phyloP scores from a whole-genome alignment of 2,113 vertebrate species.

The Cyrtonyx montezumae region DNA sequence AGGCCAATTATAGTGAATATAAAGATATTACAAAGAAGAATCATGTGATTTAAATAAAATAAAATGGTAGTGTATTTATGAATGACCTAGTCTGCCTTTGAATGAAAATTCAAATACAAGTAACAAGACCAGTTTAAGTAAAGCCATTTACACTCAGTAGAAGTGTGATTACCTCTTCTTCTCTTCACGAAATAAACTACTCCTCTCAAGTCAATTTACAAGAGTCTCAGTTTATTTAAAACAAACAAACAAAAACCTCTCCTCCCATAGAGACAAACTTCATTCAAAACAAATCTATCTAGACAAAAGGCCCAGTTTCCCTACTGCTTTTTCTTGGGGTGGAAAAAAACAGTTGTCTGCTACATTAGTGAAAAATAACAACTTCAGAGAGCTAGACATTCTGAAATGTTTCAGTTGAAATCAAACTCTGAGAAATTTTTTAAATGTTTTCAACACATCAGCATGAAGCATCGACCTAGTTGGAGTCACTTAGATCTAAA shows the following conservation, averaged over 20 bases:
- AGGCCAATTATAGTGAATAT: not conserved
- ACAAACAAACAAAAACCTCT: not conserved
- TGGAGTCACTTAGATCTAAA: conserved; percentile 89
- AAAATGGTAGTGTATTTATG: not conserved
- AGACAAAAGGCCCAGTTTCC: conserved; percentile 65
- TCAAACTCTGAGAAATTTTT: conserved; percentile 83
- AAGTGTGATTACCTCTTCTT: not conserved
- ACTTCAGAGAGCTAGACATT: conserved; percentile 66
- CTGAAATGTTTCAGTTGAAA: conserved; percentile 78
- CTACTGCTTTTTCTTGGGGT: conserved; percentile 42
- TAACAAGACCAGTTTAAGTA: not conserved
- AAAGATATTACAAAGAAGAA: not conserved
- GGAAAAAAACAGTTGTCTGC: conserved; percentile 59
- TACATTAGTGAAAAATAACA: conserved; percentile 74
- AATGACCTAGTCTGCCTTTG: not conserved
- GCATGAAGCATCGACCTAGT: conserved; percentile 86
- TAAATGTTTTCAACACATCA: conserved; percentile 88
- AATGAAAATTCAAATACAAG: conserved; percentile 1
- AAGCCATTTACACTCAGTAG: not conserved
- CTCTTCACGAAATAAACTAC: conserved; percentile 21
- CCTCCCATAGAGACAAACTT: not conserved
- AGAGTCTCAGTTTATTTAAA: not conserved
- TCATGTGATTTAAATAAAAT: not conserved
- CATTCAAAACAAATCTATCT: conserved; percentile 7
- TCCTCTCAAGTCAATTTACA: not conserved